These are phyloP conservation scores for Aptenodytes patagonicus DNA, from an alignment of 2,113 vertebrate genomes.

Conservation along the genomic window DNA sequence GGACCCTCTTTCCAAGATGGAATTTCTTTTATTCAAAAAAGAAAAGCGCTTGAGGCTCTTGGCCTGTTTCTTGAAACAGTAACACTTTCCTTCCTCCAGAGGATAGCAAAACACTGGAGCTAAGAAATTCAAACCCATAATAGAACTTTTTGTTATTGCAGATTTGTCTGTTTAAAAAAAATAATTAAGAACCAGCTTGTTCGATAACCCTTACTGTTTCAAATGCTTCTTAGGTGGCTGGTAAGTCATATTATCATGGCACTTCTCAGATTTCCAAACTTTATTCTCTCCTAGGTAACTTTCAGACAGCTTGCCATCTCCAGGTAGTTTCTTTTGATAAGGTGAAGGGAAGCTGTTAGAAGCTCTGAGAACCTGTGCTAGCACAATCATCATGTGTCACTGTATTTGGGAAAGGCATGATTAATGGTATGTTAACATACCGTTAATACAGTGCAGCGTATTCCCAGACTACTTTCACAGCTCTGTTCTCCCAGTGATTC, in stretches of 20 bases:
- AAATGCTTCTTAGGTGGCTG: neutral
- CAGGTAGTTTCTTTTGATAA: neutral
- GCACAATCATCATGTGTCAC: neutral
- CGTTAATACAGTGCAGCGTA: neutral
- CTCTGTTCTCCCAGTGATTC: neutral
- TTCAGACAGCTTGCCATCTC: neutral
- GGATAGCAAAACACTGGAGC: neutral
- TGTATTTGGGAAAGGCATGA: neutral
- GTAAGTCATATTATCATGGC: neutral
- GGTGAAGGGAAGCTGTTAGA: neutral
- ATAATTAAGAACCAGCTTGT: neutral
- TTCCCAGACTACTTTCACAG: neutral
- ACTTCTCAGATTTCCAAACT: neutral
- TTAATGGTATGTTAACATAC: neutral
- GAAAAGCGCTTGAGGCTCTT: neutral
- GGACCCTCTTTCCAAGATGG: neutral
- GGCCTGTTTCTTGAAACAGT: neutral
- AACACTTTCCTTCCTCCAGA: neutral
- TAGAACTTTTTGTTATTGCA: neutral
- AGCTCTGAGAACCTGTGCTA: neutral
- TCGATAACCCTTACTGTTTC: neutral
- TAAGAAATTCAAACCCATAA: neutral
- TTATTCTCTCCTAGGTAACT: neutral
- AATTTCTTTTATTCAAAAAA: neutral
- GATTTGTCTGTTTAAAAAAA: neutral